Evolutionary conservation across 2,113 vertebrate species (phyloP).

Genomic region (Myrmecobius fasciatus): DNA sequence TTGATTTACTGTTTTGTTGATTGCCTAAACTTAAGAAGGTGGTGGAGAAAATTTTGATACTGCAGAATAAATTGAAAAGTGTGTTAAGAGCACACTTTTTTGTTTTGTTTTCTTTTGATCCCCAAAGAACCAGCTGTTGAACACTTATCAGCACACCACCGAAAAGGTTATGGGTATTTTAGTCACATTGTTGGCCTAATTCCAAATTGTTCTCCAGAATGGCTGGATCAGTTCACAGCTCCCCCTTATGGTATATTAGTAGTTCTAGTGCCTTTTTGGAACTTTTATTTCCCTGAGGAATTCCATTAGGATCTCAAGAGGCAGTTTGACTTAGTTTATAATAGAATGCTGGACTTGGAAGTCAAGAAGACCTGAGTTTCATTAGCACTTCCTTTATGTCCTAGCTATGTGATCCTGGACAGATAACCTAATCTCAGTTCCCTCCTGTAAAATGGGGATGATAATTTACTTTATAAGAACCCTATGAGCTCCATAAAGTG

Average conservation of each 20-base stretch:
- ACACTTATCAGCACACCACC: neutral
- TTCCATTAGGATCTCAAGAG: neutral
- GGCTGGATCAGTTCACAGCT: neutral
- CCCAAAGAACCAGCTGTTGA: neutral
- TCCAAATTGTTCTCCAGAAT: neutral
- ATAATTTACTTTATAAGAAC: neutral
- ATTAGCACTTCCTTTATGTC: neutral
- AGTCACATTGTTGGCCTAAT: neutral
- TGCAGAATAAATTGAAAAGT: neutral
- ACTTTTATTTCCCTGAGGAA: neutral
- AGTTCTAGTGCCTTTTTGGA: neutral
- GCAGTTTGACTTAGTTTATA: neutral
- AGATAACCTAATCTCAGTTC: too few species aligned
- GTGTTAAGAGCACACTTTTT: neutral
- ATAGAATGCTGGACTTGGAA: neutral
- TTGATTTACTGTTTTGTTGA: neutral
- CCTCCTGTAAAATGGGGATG: too few species aligned
- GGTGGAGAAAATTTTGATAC: neutral
- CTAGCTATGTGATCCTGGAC: neutral
- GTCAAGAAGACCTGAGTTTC: neutral
- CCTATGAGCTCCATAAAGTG: neutral
- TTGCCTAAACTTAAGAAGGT: neutral
- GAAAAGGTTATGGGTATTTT: neutral
- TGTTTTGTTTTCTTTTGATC: neutral
- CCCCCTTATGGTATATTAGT: neutral